Conservation (phyloP, 2,113 vertebrate species). For the Sphaerodactylus townsendi region DNA sequence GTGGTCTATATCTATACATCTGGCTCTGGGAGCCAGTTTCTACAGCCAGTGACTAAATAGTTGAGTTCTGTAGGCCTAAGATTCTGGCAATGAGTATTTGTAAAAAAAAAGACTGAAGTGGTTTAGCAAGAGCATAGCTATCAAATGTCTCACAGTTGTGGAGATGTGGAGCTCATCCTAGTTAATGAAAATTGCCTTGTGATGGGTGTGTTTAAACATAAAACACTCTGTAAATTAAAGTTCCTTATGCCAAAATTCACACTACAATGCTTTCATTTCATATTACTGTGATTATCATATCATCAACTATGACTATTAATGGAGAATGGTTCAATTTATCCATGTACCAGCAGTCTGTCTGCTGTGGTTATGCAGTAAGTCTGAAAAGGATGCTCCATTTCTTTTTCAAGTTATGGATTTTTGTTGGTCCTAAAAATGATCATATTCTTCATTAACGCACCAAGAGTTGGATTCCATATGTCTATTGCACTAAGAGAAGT, state of each 20-base stretch:
- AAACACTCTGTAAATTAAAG: constrained; percentile 27
- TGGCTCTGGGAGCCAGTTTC: not conserved
- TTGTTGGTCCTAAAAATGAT: not conserved
- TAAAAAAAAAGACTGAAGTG: constrained; percentile 33
- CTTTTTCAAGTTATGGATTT: not conserved
- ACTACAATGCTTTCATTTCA: constrained; percentile 9
- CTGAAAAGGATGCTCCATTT: not conserved
- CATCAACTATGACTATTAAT: not conserved
- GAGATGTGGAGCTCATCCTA: constrained; percentile 30
- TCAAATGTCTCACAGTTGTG: constrained; percentile 1
- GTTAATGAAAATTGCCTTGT: constrained; percentile 27
- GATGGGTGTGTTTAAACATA: constrained; percentile 42
- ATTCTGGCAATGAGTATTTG: too few species aligned
- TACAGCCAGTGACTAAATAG: constrained; percentile 52
- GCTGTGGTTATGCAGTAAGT: not conserved
- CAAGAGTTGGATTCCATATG: too few species aligned
- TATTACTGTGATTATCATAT: constrained; percentile 11
- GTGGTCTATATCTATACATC: too few species aligned
- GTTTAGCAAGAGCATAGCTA: constrained; percentile 44
- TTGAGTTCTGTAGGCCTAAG: too few species aligned
- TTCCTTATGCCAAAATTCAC: constrained; percentile 11
- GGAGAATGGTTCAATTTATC: not conserved
- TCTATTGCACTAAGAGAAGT: too few species aligned
- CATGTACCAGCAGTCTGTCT: not conserved
- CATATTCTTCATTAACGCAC: not conserved